Percentiles rank a stretch among this genome's conserved stretches.
phyloP scores from a whole-genome alignment of 1,140 invertebrate species.

The Cherax destructor region DNA sequence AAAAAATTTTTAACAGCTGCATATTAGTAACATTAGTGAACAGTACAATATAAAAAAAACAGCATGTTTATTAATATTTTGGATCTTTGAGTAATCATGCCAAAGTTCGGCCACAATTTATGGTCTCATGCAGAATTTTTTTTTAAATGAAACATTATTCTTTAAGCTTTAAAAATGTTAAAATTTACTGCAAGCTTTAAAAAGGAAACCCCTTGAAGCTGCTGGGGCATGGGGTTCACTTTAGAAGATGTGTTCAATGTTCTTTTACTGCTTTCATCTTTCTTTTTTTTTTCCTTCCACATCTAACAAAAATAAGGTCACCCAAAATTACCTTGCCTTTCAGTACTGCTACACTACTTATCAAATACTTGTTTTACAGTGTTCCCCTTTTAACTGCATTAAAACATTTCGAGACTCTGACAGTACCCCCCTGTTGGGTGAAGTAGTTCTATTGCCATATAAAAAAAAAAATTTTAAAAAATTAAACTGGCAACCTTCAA shows the following conservation, averaged over 20 bases:
- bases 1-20: too few relatives aligned
- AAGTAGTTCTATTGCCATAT: too few relatives aligned
- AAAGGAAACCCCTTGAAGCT: too few relatives aligned
- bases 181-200: too few relatives aligned
- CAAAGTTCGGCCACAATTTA: background rate
- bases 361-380: too few relatives aligned
- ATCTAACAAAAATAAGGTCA: conserved; percentile 25
- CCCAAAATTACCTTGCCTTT: background rate
- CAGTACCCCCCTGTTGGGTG: too few relatives aligned
- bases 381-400: too few relatives aligned
- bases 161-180: background rate
- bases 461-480: too few relatives aligned
- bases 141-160: background rate
- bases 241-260: conserved; percentile 21
- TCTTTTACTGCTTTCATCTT: conserved; percentile 42
- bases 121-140: background rate
- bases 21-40: background rate
- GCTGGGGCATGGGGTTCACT: conserved; percentile 18
- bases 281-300: conserved; percentile 27
- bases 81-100: background rate
- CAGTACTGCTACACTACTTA: background rate
- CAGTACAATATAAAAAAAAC: background rate
- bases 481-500: too few relatives aligned
- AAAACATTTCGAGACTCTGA: too few relatives aligned
- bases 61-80: background rate